A percentile compares a stretch with the other conserved stretches of the same genome.
Evolutionary conservation across 2,797 vertebrate species (phyloP).

Genomic region (Oophaga sylvatica): DNA sequence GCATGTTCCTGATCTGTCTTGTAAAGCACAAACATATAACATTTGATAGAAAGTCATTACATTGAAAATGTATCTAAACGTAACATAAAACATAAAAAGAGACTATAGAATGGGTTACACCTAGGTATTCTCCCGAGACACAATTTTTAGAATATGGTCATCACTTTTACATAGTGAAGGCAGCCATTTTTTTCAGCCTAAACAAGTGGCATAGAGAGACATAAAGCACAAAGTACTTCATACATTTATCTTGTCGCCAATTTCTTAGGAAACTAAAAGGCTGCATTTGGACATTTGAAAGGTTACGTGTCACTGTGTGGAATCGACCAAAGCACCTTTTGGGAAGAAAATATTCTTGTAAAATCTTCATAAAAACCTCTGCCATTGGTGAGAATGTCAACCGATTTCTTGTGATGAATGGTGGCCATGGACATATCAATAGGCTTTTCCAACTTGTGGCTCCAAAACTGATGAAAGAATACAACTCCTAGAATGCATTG

Average conservation of each 20-base stretch:
- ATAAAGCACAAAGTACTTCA: neutral
- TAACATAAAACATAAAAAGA: neutral
- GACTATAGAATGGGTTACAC: neutral
- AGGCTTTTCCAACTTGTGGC: neutral
- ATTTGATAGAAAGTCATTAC: constrained; percentile 35
- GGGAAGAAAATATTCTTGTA: neutral
- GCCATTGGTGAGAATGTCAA: neutral
- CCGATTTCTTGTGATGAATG: neutral
- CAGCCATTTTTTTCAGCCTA: neutral
- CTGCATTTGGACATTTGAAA: neutral
- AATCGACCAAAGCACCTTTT: neutral
- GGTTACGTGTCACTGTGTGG: neutral
- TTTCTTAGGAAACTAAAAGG: neutral
- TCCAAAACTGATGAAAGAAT: no score
- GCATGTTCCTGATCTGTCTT: constrained; percentile 59
- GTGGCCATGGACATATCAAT: neutral
- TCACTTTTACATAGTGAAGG: neutral
- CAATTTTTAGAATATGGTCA: neutral
- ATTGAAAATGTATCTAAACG: constrained; percentile 25
- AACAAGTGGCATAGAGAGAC: neutral
- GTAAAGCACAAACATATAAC: constrained; percentile 56
- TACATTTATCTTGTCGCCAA: neutral
- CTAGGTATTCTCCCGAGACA: neutral
- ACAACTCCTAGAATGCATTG: no score
- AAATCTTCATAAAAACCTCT: neutral